Percentiles rank a stretch among this genome's conserved stretches.
These are phyloP conservation scores for Geotrupes spiniger DNA, from an alignment of 2,888 invertebrate species.

Conservation along the genomic window DNA sequence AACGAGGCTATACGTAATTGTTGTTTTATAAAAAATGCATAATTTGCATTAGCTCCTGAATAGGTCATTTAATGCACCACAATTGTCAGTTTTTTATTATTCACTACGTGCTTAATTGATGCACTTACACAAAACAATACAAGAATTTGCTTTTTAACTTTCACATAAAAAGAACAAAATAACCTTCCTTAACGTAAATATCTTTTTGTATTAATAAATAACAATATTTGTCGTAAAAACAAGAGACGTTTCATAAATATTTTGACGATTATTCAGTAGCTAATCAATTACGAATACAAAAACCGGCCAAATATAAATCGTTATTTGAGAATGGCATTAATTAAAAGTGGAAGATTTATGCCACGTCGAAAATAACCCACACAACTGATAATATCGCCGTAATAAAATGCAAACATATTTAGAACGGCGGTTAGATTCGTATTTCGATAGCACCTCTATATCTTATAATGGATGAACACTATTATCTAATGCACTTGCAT, in stretches of 20 bases:
- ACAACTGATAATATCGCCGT: conserved; percentile 48
- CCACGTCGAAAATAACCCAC: conserved; percentile 49
- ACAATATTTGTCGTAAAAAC: neutral
- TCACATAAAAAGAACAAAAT: neutral
- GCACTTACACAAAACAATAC: conserved; percentile 3
- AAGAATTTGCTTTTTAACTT: conserved; percentile 3
- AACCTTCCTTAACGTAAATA: neutral
- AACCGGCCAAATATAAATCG: conserved; percentile 31
- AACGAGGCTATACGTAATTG: too few species aligned
- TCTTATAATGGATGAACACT: conserved; percentile 32
- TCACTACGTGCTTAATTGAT: conserved; percentile 1
- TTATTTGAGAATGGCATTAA: conserved; percentile 44
- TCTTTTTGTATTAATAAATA: too few species aligned
- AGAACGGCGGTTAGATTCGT: conserved; percentile 30
- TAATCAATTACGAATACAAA: conserved; percentile 41
- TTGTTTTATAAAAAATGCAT: too few species aligned
- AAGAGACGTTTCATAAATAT: conserved; percentile 11
- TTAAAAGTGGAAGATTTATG: conserved; percentile 49
- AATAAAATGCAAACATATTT: conserved; percentile 50
- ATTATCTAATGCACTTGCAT: conserved; percentile 40
- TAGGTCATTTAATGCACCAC: neutral
- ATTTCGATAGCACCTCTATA: conserved; percentile 4
- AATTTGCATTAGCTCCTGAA: too few species aligned
- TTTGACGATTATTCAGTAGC: conserved; percentile 17
- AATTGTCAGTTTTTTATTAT: conserved; percentile 2